These are phyloP conservation scores for Tolypeutes matacus DNA, from an alignment of 2,797 vertebrate genomes.

Conservation along the genomic window DNA sequence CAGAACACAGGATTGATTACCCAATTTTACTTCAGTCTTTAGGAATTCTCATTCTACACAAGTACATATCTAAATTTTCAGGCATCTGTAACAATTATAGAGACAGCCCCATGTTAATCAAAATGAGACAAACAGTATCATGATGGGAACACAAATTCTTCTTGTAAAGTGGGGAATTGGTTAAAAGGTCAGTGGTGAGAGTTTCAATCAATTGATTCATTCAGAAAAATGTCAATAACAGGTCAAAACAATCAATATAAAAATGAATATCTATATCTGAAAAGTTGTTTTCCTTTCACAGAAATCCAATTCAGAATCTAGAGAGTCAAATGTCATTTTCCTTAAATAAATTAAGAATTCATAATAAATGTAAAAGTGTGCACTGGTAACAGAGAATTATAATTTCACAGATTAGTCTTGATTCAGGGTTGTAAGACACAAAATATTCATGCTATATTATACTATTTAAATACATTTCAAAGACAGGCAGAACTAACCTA, in stretches of 20 bases:
- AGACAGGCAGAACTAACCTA: too few relatives aligned
- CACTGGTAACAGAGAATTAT: neutral
- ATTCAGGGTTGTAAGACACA: neutral
- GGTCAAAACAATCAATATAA: neutral
- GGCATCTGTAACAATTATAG: neutral
- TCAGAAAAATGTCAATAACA: neutral
- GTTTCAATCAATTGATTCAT: neutral
- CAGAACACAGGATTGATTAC: neutral
- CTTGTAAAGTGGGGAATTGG: neutral
- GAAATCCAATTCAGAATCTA: conserved; percentile 13
- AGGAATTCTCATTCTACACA: neutral
- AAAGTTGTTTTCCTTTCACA: neutral
- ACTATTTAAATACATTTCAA: neutral
- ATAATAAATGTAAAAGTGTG: neutral
- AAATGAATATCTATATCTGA: neutral
- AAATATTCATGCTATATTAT: neutral
- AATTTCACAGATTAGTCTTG: neutral
- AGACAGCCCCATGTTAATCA: neutral
- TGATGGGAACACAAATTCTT: neutral
- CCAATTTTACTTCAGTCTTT: neutral
- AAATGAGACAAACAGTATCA: neutral
- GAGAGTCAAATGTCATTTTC: neutral
- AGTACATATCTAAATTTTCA: neutral
- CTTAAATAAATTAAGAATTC: neutral
- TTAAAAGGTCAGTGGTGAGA: neutral